Conservation (phyloP, 2,113 vertebrate genomes). For the Tamias sibiricus region DNA sequence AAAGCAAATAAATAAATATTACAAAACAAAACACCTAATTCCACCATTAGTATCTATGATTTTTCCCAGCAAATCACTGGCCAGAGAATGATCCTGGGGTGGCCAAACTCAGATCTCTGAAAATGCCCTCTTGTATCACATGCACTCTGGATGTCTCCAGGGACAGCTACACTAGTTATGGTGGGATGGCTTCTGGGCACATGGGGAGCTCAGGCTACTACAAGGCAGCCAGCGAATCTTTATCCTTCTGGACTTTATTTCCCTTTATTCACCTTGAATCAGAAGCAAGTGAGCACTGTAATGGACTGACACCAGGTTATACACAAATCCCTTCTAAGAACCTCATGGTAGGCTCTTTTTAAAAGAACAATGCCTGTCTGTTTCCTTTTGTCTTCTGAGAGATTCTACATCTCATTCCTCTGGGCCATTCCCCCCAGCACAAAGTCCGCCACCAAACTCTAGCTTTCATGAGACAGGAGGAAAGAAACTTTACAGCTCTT, state of each 20-base stretch:
- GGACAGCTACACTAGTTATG: constrained; percentile 75
- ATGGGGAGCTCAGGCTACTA: constrained; percentile 61
- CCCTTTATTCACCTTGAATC: constrained; percentile 85
- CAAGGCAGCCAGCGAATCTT: constrained; percentile 49
- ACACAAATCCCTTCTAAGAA: constrained; percentile 61
- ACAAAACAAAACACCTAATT: constrained; percentile 67
- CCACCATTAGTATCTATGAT: constrained; percentile 74
- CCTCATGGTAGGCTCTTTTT: not conserved
- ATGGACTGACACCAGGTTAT: not conserved
- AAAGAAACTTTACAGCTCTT: constrained; percentile 82
- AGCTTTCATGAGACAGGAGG: constrained; percentile 72
- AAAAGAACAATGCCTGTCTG: constrained; percentile 61
- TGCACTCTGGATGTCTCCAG: constrained; percentile 76
- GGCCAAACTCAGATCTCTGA: constrained; percentile 78
- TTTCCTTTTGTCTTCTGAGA: constrained; percentile 79
- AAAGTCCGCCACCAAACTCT: constrained; percentile 40
- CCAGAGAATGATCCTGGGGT: constrained; percentile 76
- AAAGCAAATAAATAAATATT: no score
- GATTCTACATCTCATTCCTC: constrained; percentile 71
- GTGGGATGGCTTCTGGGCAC: constrained; percentile 68
- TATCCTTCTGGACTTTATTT: constrained; percentile 80
- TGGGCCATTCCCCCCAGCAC: constrained; percentile 58
- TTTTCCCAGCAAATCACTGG: constrained; percentile 69
- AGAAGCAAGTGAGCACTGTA: constrained; percentile 17
- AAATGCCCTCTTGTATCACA: constrained; percentile 77